Base-by-base conservation (phyloP, 2,113 vertebrate species). In the Cygnus atratus region DNA sequence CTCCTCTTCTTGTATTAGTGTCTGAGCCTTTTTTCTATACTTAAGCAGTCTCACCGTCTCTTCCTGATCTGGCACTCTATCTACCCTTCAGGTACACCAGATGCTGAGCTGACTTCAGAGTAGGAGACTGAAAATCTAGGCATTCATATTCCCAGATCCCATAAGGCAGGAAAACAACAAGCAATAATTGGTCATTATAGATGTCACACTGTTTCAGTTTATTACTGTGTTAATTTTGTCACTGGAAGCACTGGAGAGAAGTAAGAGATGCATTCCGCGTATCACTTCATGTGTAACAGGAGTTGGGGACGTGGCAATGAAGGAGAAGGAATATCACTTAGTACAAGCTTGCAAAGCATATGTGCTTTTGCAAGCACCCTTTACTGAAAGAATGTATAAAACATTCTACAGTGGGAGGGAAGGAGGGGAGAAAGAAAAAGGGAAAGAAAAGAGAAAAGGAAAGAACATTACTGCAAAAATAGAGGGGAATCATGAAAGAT, bases 251-350 rank as follows among this genome's bases (percentile, higher is more conserved):
- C 41, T 8, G 6, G 41, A 71, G 33, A 28, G 24, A 93, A 85
- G 20, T 14, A 54, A 59, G 58, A 80, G 37, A 16, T 55, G 52
- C 44, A 18, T 2, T 7, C 29, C 33, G 44, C 57, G 8, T 79
- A 77, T 37, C 0, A 0, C 62, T 85, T 77, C 82, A 74, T 55
- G 43, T 68, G 31, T 57, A 80, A 3, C 0, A 59, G 43, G 21
- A 88, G 11, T 9, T 63, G 41, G 37, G 19, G 8, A 35, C 13
- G 46, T 24, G 58, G 59, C 84, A 77, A 48, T 22, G 33, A 77
- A 33, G 39, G 24, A 95, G 80, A 1, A 6, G 29, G 50, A 73
- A 65, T 50, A 65, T n/a, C 83, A 59, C 6, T 33, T 39, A 55
- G 43, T n/a, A 17, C 21, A 46, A 77, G 22, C 10, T 62, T 63